phyloP scores from a whole-genome alignment of 2,797 vertebrate species.

The Hippopotamyrus pictus region DNA sequence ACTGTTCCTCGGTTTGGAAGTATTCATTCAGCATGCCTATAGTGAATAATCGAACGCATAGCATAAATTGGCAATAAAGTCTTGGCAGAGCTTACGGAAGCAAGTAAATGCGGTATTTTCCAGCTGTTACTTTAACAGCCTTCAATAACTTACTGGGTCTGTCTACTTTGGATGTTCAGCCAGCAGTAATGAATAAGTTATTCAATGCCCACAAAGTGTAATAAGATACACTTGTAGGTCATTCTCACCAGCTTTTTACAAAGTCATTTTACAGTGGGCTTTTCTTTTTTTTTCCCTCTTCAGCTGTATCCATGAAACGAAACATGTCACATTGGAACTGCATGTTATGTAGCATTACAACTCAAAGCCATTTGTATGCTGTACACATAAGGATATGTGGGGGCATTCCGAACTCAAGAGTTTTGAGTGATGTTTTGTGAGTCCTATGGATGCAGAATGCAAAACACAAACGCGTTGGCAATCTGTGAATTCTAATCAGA shows the following conservation, averaged over 20 bases:
- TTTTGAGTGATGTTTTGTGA: background rate
- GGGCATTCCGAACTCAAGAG: background rate
- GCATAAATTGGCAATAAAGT: conserved; percentile 34
- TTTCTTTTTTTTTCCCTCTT: background rate
- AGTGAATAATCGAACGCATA: conserved; percentile 20
- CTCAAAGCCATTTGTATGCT: background rate
- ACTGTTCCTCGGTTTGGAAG: conserved; percentile 8
- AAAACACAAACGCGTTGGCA: background rate
- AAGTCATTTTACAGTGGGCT: background rate
- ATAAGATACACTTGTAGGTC: conserved; percentile 28
- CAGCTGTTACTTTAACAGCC: conserved; percentile 29
- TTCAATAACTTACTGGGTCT: conserved; percentile 19
- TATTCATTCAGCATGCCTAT: background rate
- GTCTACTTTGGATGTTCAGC: conserved; percentile 11
- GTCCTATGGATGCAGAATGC: background rate
- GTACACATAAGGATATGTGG: background rate
- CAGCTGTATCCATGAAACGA: background rate
- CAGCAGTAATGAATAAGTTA: conserved; percentile 29
- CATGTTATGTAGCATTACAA: background rate
- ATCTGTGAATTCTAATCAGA: conserved; percentile 6
- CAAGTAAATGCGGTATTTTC: conserved; percentile 23
- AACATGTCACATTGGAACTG: background rate
- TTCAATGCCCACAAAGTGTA: conserved; percentile 23
- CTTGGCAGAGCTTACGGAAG: conserved; percentile 25
- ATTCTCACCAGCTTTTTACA: conserved; percentile 22